Base-by-base conservation (phyloP, 2,797 vertebrate species). In the Amblyopsis hoosieri region DNA sequence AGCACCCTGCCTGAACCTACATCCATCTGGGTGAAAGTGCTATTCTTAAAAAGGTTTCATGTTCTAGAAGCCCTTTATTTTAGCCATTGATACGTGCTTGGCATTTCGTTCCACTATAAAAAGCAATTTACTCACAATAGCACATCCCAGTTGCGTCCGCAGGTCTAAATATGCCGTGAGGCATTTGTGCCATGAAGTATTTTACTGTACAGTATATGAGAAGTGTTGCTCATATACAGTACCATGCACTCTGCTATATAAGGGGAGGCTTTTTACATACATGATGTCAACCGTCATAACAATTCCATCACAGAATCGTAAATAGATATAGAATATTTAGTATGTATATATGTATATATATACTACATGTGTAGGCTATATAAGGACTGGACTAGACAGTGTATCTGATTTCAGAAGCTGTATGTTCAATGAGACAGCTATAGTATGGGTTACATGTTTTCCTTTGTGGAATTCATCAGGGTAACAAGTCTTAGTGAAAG, bases 21-120 rank as follows among this genome's bases (percentile, higher is more conserved):
- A 66, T 67, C 73, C 79, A 78, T 78, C 75, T 79, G 82, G 73
- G 74, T 84, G 83, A 76, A 51, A 48, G 61, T 73, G 78, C 84
- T 90, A 84, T 89, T 90, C 85, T 85, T 87, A 72, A 79, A 82
- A 81, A 84, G 79, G 80, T 82, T 76, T 89, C 82, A 87, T 82
- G 83, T 87, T 87, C 81, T 82, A 66, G 51, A 85, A 70, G 78
- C 64, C 68, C 62, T 90, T 87, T 81, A 86, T 82, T 89, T 86
- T 57, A 74, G 82, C 74, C 70, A 76, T 83, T 82, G 66, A 64
- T 79, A 58, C 75, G 63, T 54, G 67, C 73, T 61, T 76, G 64
- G 56, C 64, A 78, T 82, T 84, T 80, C 72, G 77, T 72, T 70
- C 76, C 72, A 62, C 81, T 86, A 78, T 81, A 81, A 76, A 87